These are phyloP conservation scores for Chunga burmeisteri DNA, from an alignment of 2,113 vertebrate species.

Conservation along the genomic window DNA sequence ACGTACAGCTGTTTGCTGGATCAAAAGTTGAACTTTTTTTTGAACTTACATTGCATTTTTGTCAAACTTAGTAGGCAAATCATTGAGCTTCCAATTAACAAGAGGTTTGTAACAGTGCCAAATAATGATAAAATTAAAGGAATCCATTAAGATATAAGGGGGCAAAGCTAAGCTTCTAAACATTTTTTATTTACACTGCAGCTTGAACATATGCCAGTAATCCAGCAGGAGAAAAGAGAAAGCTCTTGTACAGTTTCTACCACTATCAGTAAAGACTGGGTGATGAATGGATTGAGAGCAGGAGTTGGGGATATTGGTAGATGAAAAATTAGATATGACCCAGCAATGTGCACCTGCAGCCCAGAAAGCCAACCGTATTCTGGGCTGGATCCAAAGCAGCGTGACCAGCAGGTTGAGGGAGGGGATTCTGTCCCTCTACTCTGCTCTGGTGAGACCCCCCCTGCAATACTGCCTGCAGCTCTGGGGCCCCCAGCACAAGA, in stretches of 20 bases:
- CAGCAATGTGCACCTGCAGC: background rate
- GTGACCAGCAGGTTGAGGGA: accelerated
- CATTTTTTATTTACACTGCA: slow-evolving; percentile 52
- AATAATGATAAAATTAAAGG: background rate
- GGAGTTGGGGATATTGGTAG: background rate
- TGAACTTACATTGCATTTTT: background rate
- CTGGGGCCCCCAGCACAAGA: background rate
- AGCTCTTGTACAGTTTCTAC: background rate
- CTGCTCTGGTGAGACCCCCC: background rate
- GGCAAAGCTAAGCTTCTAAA: slow-evolving; percentile 40
- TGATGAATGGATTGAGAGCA: background rate
- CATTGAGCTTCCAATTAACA: background rate
- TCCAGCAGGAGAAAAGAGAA: slow-evolving; percentile 44
- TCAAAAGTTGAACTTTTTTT: background rate
- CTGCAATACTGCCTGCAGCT: background rate
- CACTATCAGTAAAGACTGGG: background rate
- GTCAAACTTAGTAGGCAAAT: background rate
- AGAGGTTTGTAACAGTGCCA: background rate
- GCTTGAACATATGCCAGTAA: slow-evolving; percentile 54
- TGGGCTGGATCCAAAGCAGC: background rate
- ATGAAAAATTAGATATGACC: background rate
- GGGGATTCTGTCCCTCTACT: background rate
- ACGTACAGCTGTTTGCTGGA: background rate
- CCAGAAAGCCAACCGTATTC: background rate
- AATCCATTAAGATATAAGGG: slow-evolving; percentile 16